A percentile compares a stretch with the other conserved stretches of the same genome.
Evolutionary conservation across 2,888 invertebrate species (phyloP).

Genomic region (Cheilosia pagana): DNA sequence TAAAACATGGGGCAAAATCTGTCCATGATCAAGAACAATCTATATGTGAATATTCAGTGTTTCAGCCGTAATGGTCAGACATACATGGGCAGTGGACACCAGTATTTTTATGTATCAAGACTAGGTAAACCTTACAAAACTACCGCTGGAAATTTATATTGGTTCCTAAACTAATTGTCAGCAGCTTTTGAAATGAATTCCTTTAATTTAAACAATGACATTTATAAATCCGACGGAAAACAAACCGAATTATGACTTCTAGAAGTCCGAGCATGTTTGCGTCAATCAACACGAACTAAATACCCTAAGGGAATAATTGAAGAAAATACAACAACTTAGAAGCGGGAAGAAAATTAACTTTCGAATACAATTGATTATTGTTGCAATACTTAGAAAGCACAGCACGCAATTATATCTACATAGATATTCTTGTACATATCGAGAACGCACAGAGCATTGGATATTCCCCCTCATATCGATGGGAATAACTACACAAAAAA

Average conservation of each 20-base stretch:
- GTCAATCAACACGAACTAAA: slow-evolving; percentile 38
- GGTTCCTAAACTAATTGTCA: too few relatives aligned
- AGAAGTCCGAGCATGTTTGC: slow-evolving; percentile 13
- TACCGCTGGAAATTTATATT: too few relatives aligned
- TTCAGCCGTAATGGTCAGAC: too few relatives aligned
- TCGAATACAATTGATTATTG: slow-evolving; percentile 52
- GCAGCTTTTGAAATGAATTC: too few relatives aligned
- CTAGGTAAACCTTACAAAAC: too few relatives aligned
- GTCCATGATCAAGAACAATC: too few relatives aligned
- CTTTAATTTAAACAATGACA: background rate
- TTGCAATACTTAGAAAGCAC: slow-evolving; percentile 11
- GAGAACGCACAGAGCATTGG: background rate
- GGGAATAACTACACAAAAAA: slow-evolving; percentile 26
- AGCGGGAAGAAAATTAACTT: slow-evolving; percentile 46
- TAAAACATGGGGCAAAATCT: too few relatives aligned
- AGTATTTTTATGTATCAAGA: too few relatives aligned
- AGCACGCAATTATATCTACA: background rate
- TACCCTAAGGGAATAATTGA: background rate
- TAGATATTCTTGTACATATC: background rate
- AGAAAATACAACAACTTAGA: slow-evolving; percentile 1
- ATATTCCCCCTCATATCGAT: slow-evolving; percentile 17
- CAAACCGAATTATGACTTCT: background rate
- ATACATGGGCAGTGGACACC: too few relatives aligned
- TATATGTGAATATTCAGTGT: too few relatives aligned
- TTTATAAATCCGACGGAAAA: background rate